Base-by-base conservation (phyloP, 2,888 invertebrate genomes). In the Tetropium fuscum region DNA sequence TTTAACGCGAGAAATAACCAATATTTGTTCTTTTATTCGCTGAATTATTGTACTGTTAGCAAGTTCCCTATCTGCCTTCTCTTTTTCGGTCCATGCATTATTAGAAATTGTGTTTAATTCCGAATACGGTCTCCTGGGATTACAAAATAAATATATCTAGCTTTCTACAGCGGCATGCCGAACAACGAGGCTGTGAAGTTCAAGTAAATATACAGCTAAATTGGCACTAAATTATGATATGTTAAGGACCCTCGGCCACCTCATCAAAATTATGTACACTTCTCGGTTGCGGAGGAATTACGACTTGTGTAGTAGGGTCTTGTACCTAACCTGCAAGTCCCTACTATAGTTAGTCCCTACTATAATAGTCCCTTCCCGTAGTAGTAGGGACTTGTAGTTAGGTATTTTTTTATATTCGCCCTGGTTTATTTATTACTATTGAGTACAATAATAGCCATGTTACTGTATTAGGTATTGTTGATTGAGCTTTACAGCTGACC, bases 21-120 rank as follows among this genome's bases (percentile, higher is more conserved):
- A 64, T 57, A 66, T 66, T 64, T 56, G 56, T 47, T 58, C 64
- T 60, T 66, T 55, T 56, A 64, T 63, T 67, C 54, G 56, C 60
- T 54, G 58, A 67, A 64, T 67, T 67, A 66, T 60, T 53, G 16
- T 54, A 55, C 43, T 64, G 63, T 66, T 63, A 62, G 53, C 62
- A 60, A 41, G 60, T 54, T 55, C 58, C 64, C 54, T 66, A 63
- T 60, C 64, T 60, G 57, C 47, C 25, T 55, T 51, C 49, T 56
- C 54, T 58, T 63, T 64, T n/a, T 60, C 48, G 48, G 53, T 60
- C 61, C 51, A 53, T 48, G 58, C 58, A 62, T 60, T 63, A 60
- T 61, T 58, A 60, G 53, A 53, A 60, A 57, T 36, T 64, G 60
- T 64, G 66, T 65, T n/a, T n/a, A n/a, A n/a, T n/a, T n/a, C n/a